Base-by-base conservation (phyloP, 2,797 vertebrate genomes). In the Alectoris magna region DNA sequence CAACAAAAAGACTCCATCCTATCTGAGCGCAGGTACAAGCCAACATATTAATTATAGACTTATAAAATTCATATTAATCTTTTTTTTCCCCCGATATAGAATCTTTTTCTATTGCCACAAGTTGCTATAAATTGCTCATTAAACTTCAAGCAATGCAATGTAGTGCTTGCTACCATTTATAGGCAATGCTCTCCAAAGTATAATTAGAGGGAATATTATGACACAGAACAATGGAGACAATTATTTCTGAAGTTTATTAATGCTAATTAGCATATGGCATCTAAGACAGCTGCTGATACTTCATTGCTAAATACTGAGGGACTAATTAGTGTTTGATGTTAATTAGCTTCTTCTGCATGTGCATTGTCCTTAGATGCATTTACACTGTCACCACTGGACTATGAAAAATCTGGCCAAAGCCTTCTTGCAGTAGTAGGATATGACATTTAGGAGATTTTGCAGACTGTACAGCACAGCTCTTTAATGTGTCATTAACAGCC, bases 171-270 rank as follows among this genome's bases (percentile, higher is more conserved):
- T 97, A 97, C 97, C 97, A 97, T 97, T 98, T 98, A 97, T 94
- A 97, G 96, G 77, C 96, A 96, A 82, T 90, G 93, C 93, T 98
- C 98, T 98, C 98, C 88, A 91, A 98, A 98, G 98, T 93, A 96
- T 97, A 98, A 98, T 98, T 98, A 98, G 96, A 92, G 95, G 92
- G 89, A 97, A 84, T 96, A 97, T 98, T 98, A 98, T 98, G 97
- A 98, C 97, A 98, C 92, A 97, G 97, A 98, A 97, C 97, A 98
- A 98, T 98, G 95, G 95, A 98, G 97, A 98, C 98, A 98, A 97
- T 98, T 98, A 98, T 98, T 98, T 98, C 97, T 97, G 97, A 98
- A 98, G 97, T 98, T 98, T 98, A 98, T 98, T 98, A 98, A 98
- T 98, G 97, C 96, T 98, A 98, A 98, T 98, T 98, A 98, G 97